A percentile compares a stretch with the other conserved stretches of the same genome.
phyloP scores from a whole-genome alignment of 2,797 vertebrate genomes.

The Fistularia tabacaria region DNA sequence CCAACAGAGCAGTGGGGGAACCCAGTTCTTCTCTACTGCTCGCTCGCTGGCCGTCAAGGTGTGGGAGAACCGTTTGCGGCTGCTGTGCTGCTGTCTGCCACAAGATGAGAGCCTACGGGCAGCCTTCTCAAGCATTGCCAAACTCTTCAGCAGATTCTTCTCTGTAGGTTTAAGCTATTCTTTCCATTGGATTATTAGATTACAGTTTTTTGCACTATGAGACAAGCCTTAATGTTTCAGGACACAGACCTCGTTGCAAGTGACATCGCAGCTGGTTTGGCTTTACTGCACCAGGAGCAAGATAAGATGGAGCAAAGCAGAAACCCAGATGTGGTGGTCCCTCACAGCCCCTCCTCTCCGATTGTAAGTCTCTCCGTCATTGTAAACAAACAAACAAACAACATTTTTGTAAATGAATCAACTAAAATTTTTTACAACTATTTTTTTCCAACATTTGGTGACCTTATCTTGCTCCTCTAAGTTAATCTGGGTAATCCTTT shows the following conservation, averaged over 20 bases:
- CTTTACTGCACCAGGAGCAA: conserved; percentile 93
- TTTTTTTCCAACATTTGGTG: background rate
- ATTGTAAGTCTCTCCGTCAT: conserved; percentile 68
- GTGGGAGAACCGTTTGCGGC: conserved; percentile 88
- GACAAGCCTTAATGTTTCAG: conserved; percentile 61
- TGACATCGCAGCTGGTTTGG: conserved; percentile 92
- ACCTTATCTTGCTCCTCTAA: background rate
- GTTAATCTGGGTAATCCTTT: no score
- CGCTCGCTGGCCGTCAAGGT: conserved; percentile 83
- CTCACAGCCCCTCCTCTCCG: conserved; percentile 74
- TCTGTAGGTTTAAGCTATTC: conserved; percentile 69
- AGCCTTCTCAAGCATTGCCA: conserved; percentile 87
- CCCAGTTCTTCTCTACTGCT: conserved; percentile 83
- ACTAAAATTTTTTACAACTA: no score
- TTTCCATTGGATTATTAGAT: background rate
- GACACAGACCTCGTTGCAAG: conserved; percentile 95
- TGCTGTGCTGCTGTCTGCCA: conserved; percentile 90
- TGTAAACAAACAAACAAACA: no score
- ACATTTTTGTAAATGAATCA: no score
- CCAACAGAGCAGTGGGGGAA: conserved; percentile 82
- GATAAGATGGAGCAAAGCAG: conserved; percentile 81
- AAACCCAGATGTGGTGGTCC: conserved; percentile 76
- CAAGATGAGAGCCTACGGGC: conserved; percentile 86
- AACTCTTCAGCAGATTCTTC: conserved; percentile 89
- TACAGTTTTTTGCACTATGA: background rate